Evolutionary conservation across 2,113 vertebrate genomes (phyloP).

Genomic region (Silurus asotus): DNA sequence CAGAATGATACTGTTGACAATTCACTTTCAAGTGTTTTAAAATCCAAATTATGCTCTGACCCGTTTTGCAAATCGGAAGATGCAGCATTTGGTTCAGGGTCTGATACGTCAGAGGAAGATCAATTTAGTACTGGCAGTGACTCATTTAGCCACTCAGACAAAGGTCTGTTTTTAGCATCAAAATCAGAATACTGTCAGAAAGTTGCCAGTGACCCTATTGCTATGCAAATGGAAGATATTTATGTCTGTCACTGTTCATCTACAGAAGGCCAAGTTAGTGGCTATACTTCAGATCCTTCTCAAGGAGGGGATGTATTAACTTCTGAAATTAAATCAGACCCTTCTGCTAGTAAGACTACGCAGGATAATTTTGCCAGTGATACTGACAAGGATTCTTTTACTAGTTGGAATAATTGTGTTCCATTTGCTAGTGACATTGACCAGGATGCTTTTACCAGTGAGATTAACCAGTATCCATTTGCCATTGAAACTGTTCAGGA

Average conservation of each 20-base stretch:
- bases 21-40: slow-evolving; percentile 10
- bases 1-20: neutral
- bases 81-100: slow-evolving; percentile 33
- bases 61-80: slow-evolving; percentile 21
- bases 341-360: neutral
- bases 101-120: slow-evolving; percentile 31
- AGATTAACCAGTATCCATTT: neutral
- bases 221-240: neutral
- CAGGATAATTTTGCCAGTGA: slow-evolving; percentile 22
- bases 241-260: slow-evolving; percentile 2
- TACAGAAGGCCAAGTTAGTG: slow-evolving; percentile 13
- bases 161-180: slow-evolving; percentile 14
- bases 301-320: neutral
- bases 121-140: slow-evolving; percentile 38
- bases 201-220: slow-evolving; percentile 20
- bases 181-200: neutral
- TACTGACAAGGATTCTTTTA: neutral
- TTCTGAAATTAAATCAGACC: slow-evolving; percentile 17
- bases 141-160: slow-evolving; percentile 28
- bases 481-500: neutral
- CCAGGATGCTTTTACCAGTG: neutral
- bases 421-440: neutral
- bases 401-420: neutral
- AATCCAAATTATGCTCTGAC: slow-evolving; percentile 32
- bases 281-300: slow-evolving; percentile 40